Conservation (phyloP, 1,140 invertebrate species). For the Bombyx mandarina region DNA sequence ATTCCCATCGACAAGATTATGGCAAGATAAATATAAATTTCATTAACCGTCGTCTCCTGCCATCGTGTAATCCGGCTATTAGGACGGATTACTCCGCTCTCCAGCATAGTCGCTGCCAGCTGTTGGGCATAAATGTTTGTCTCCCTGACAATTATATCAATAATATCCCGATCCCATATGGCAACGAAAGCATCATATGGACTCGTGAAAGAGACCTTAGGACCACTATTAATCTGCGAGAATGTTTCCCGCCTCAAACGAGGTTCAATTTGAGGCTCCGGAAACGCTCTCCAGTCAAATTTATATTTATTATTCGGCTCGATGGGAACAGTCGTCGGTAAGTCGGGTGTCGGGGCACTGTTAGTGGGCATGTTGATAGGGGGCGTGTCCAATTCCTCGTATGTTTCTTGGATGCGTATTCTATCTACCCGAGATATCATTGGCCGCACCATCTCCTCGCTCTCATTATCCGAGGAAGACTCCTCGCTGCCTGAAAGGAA, state of each 20-base stretch:
- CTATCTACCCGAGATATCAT: too few relatives aligned
- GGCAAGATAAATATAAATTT: constrained; percentile 17
- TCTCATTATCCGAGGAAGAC: too few relatives aligned
- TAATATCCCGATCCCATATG: constrained; percentile 14
- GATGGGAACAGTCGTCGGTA: too few relatives aligned
- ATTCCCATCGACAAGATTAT: constrained; percentile 17
- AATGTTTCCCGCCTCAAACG: constrained; percentile 11
- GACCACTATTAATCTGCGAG: constrained; percentile 2
- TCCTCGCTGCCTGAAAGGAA: too few relatives aligned
- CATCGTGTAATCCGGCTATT: constrained; percentile 11
- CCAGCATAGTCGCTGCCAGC: background rate
- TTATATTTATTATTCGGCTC: background rate
- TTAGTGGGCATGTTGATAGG: too few relatives aligned
- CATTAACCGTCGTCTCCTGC: constrained; percentile 14
- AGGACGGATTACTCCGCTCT: background rate
- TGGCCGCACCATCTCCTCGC: too few relatives aligned
- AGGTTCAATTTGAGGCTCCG: constrained; percentile 2
- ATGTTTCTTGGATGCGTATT: too few relatives aligned
- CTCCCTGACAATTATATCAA: constrained; percentile 12
- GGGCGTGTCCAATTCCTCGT: too few relatives aligned
- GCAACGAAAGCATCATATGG: constrained; percentile 11
- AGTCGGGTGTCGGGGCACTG: too few relatives aligned
- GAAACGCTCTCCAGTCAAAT: constrained; percentile 4
- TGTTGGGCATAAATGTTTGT: constrained; percentile 14
- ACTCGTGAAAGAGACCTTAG: constrained; percentile 4